These are phyloP conservation scores for Leucoptera coffeella DNA, from an alignment of 2,888 invertebrate genomes.

Conservation along the genomic window DNA sequence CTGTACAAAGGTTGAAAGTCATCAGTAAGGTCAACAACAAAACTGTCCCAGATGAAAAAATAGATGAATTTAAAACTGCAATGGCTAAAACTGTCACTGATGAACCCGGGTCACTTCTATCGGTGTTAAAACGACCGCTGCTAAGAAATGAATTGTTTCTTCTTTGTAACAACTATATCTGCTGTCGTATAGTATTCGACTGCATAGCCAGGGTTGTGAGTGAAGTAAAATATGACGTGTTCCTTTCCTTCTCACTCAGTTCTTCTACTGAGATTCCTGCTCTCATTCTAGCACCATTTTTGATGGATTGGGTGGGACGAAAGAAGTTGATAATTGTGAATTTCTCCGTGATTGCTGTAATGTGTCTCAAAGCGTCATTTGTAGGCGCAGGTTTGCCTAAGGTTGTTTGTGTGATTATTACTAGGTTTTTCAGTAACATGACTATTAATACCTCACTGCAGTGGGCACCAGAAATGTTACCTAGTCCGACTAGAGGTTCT, in stretches of 20 bases:
- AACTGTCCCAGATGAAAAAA: conserved; percentile 4
- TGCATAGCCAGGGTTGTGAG: conserved; percentile 6
- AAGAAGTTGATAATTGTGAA: conserved; percentile 3
- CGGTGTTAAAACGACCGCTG: conserved; percentile 4
- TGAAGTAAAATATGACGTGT: conserved; percentile 5
- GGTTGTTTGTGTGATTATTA: conserved; percentile 5
- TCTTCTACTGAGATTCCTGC: conserved; percentile 6
- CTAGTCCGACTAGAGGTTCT: conserved; percentile 6
- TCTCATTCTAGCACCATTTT: conserved; percentile 4
- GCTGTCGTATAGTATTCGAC: conserved; percentile 5
- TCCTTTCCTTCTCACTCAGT: conserved; percentile 6
- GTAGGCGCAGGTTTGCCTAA: conserved; percentile 4
- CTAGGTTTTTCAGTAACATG: conserved; percentile 6
- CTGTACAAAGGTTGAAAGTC: conserved; percentile 4
- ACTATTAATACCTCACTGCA: conserved; percentile 4
- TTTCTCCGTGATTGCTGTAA: conserved; percentile 1
- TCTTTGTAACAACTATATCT: conserved; percentile 5
- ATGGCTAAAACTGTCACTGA: conserved; percentile 1
- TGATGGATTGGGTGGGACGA: conserved; percentile 6
- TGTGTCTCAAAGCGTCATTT: conserved; percentile 5
- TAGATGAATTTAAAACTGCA: conserved; percentile 4
- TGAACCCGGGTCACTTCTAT: conserved; percentile 2
- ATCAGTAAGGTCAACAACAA: conserved; percentile 5
- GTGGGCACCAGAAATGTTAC: conserved; percentile 6
- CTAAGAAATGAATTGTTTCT: conserved; percentile 5